A percentile compares a stretch with the other conserved stretches of the same genome.
These are phyloP conservation scores for Acleris cristana DNA, from an alignment of 2,888 invertebrate species.

Conservation along the genomic window DNA sequence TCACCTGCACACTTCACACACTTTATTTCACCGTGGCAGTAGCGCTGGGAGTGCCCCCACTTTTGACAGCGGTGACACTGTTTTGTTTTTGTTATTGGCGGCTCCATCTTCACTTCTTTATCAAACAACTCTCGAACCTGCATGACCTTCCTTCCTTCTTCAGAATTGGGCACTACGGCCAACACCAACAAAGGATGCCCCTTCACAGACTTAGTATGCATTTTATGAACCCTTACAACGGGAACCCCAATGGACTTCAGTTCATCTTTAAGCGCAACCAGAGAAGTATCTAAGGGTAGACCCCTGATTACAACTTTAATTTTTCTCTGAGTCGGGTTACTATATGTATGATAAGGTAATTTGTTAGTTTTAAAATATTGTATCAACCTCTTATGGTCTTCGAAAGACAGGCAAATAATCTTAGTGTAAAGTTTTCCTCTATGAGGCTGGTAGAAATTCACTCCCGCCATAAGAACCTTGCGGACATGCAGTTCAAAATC, in stretches of 20 bases:
- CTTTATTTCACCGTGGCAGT: slow-evolving; percentile 58
- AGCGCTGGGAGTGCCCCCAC: slow-evolving; percentile 70
- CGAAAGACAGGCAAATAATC: slow-evolving; percentile 51
- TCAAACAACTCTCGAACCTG: slow-evolving; percentile 53
- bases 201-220: slow-evolving; percentile 52
- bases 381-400: slow-evolving; percentile 55
- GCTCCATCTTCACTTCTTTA: slow-evolving; percentile 57
- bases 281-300: slow-evolving; percentile 52
- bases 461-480: slow-evolving; percentile 48
- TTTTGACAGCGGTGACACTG: slow-evolving; percentile 73
- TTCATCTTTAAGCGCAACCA: slow-evolving; percentile 51
- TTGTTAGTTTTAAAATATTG: slow-evolving; percentile 57
- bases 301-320: slow-evolving; percentile 64
- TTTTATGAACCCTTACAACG: slow-evolving; percentile 58
- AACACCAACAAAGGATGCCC: slow-evolving; percentile 52
- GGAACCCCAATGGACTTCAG: slow-evolving; percentile 57
- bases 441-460: slow-evolving; percentile 54
- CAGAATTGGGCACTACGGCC: slow-evolving; percentile 57
- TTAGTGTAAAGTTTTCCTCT: slow-evolving; percentile 49
- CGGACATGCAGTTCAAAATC: slow-evolving; percentile 50
- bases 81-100: slow-evolving; percentile 51
- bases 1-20: slow-evolving; percentile 72
- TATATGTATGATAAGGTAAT: slow-evolving; percentile 64
- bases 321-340: slow-evolving; percentile 57
- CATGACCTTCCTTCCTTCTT: slow-evolving; percentile 53